Evolutionary conservation across 2,888 invertebrate species (phyloP), one percentile per base, ranked within the genome.

Genomic region (Pherbina coryleti): DNA sequence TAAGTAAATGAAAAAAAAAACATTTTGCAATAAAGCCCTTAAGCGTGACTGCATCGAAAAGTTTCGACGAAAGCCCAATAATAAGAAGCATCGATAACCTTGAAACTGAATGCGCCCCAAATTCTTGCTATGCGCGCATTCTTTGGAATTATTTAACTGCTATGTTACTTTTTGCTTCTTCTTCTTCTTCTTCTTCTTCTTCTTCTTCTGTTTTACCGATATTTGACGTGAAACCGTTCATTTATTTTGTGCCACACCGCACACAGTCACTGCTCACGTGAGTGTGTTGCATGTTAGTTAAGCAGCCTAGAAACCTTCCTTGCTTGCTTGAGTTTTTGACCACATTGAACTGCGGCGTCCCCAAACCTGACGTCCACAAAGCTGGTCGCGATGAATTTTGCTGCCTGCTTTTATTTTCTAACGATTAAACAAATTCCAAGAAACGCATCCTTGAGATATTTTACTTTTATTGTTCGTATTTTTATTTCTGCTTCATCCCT

Each of bases 341-440:
- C 44, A 44, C 11, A 22, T 55, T 55, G 1, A 55, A 55, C 55
- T 55, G n/a, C 55, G 19, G 19, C 55, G n/a, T 31, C 31, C 64
- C 31, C 28, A 64, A 31, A 5, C 31, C 7, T 28, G 25, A 62
- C 31, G 28, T 31, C 31, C 28, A 2, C 31, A 28, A 11, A n/a
- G 28, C 3, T 64, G 28, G 0, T 31, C 64, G 5, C 37, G 57
- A 19, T 11, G 9, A 11, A 3, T n/a, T 60, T 66, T 66, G 5
- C 11, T 49, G 62, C 53, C 19, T 11, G 25, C 55, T 8, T 62
- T 69, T 28, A 22, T 87, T 86, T 86, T 87, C 87, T 88, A 88
- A 84, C 85, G 86, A 87, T 87, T 86, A 86, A 87, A 88, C 89
- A 89, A 89, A 89, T 89, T 89, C 89, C 86, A 84, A 86, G 89